Evolutionary conservation across 2,113 vertebrate species (phyloP).

Genomic region (Notarius lentiginosus): DNA sequence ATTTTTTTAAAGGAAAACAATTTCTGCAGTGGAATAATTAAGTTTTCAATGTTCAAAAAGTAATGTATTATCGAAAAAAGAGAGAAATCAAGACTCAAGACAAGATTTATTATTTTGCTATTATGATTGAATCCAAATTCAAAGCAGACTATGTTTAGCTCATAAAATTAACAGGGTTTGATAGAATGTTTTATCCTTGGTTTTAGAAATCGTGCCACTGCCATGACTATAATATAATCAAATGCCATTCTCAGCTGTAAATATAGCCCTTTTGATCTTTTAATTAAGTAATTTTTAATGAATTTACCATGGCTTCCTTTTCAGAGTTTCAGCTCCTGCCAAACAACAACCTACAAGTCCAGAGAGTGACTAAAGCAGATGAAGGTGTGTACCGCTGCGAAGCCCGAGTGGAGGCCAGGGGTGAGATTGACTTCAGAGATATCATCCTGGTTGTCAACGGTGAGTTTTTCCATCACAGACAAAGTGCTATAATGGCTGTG

Average conservation of each 20-base stretch:
- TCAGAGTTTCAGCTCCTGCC: conserved; percentile 85
- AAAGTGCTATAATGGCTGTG: background rate
- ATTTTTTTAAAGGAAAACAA: background rate
- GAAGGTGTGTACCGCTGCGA: conserved; percentile 97
- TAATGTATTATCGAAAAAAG: background rate
- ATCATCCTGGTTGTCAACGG: conserved; percentile 94
- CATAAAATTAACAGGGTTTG: background rate
- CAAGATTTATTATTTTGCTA: background rate
- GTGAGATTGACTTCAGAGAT: conserved; percentile 96
- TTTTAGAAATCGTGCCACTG: background rate
- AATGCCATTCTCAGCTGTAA: conserved; percentile 4
- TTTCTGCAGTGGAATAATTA: background rate
- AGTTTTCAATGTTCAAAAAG: conserved; percentile 4
- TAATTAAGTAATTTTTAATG: conserved; percentile 8
- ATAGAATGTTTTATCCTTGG: background rate
- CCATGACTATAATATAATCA: background rate
- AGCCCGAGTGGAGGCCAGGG: conserved; percentile 93
- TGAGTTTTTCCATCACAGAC: conserved; percentile 68
- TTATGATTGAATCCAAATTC: background rate
- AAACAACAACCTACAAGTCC: conserved; percentile 95
- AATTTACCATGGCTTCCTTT: conserved; percentile 39
- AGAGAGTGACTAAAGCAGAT: conserved; percentile 90
- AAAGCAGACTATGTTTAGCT: conserved; percentile 14
- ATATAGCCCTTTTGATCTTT: conserved; percentile 10
- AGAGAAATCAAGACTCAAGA: background rate